Evolutionary conservation across 2,797 vertebrate species (phyloP), one percentile per base, ranked within the genome.

Genomic region (Catostomus latipinnis): DNA sequence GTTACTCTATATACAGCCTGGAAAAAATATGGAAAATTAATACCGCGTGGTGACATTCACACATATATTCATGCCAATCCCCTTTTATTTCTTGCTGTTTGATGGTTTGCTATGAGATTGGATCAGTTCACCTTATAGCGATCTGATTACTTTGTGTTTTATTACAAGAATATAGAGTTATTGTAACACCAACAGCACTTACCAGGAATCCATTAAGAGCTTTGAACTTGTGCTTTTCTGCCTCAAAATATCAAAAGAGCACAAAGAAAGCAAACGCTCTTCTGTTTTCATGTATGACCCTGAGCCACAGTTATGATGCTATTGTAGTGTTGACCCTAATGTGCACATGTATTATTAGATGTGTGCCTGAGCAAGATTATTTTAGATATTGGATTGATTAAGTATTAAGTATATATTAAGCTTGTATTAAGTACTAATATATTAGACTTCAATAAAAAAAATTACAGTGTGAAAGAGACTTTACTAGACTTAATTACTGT

Each of bases 161-260:
- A 75, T 67, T 74, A 34, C 6, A 48, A 49, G 57, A 54, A 45
- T 58, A 62, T 65, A 14, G 22, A 63, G 43, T 52, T 69, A 57
- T 45, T 70, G 22, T 71, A 43, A 70, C 60, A 81, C 61, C 11
- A 48, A 68, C 45, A 54, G 61, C 67, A 67, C 62, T 74, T 75
- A 0, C 1, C 48, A 46, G 46, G 60, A 76, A 46, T 49, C 60
- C 61, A 65, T 71, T 34, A 13, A 1, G 58, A 76, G 54, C 6
- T 76, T 7, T 71, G 50, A 74, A 57, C 67, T 62, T 69, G 50
- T 65, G 67, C 66, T 60, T 13, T 13, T 46, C 61, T 73, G 49
- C 52, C 53, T 80, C 16, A 6, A 34, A 12, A 73, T 53, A 50
- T 34, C n/a, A 63, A n/a, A 57, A 22, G 53, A 71, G 14, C 5